A percentile compares a stretch with the other conserved stretches of the same genome.
phyloP scores from a whole-genome alignment of 1,140 invertebrate species.

The Diachasmimorpha longicaudata region DNA sequence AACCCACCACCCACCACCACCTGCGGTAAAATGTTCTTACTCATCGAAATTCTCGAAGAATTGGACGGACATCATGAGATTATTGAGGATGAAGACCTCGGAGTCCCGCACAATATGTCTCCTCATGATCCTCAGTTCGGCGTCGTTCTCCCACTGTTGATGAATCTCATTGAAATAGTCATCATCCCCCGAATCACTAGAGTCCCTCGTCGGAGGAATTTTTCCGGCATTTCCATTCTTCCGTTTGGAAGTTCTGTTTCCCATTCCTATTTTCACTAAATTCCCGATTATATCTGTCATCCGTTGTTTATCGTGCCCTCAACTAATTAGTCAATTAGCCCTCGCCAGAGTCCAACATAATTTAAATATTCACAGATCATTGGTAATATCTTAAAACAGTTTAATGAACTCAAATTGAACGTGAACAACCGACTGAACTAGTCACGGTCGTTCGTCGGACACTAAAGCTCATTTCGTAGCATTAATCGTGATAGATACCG shows the following conservation, averaged over 20 bases:
- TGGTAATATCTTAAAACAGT: neutral
- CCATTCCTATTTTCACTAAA: constrained; percentile 10
- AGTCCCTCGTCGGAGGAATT: neutral
- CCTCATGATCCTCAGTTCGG: constrained; percentile 58
- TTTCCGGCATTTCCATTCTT: neutral
- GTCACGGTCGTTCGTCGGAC: neutral
- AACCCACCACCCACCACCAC: too few relatives aligned
- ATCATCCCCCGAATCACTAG: neutral
- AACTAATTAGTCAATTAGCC: neutral
- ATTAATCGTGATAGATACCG: neutral
- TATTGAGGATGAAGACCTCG: constrained; percentile 76
- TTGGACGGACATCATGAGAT: constrained; percentile 76
- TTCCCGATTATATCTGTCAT: neutral
- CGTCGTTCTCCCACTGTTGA: constrained; percentile 32
- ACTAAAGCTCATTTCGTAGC: neutral
- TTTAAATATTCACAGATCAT: neutral
- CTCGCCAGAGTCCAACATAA: neutral
- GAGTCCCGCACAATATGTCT: constrained; percentile 68
- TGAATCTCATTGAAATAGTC: constrained; percentile 2
- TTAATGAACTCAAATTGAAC: neutral
- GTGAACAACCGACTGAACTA: neutral
- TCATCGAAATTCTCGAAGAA: constrained; percentile 80
- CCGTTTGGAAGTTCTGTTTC: constrained; percentile 3
- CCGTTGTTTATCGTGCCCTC: neutral
- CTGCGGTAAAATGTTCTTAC: constrained; percentile 61